Evolutionary conservation across 2,113 vertebrate genomes (phyloP).

Genomic region (Neodon shergylaensis): DNA sequence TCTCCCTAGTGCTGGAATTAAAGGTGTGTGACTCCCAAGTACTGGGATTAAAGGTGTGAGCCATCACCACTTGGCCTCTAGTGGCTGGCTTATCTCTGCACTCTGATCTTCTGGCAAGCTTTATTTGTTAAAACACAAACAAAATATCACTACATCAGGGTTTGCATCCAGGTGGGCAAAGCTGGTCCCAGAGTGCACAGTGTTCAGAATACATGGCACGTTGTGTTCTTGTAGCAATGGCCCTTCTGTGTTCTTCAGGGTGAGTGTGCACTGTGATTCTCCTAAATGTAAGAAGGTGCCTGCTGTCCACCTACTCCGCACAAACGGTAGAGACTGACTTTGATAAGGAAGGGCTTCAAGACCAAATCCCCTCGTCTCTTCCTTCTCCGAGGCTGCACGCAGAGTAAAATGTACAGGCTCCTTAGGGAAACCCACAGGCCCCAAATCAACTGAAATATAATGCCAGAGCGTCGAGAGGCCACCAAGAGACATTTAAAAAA

Average conservation of each 20-base stretch:
- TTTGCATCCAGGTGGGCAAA: neutral
- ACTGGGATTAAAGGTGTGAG: too few relatives aligned
- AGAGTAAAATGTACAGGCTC: neutral
- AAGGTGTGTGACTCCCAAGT: too few relatives aligned
- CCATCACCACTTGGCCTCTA: too few relatives aligned
- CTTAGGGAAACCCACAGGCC: fast-evolving
- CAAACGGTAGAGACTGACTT: fast-evolving
- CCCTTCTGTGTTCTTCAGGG: neutral
- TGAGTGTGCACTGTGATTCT: fast-evolving
- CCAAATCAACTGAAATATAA: too few relatives aligned
- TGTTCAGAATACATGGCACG: too few relatives aligned
- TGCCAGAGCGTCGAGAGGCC: neutral
- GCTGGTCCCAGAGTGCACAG: neutral
- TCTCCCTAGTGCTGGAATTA: too few relatives aligned
- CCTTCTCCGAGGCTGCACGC: fast-evolving
- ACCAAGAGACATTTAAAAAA: neutral
- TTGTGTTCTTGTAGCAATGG: neutral
- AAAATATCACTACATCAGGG: neutral
- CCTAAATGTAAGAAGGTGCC: fast-evolving
- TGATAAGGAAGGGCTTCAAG: too few relatives aligned
- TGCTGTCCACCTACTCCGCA: neutral
- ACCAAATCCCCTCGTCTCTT: neutral
- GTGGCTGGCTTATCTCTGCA: too few relatives aligned
- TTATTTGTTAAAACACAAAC: too few relatives aligned
- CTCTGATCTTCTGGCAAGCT: too few relatives aligned